Evolutionary conservation across 2,113 vertebrate genomes (phyloP).

Genomic region (Taxidea taxus): DNA sequence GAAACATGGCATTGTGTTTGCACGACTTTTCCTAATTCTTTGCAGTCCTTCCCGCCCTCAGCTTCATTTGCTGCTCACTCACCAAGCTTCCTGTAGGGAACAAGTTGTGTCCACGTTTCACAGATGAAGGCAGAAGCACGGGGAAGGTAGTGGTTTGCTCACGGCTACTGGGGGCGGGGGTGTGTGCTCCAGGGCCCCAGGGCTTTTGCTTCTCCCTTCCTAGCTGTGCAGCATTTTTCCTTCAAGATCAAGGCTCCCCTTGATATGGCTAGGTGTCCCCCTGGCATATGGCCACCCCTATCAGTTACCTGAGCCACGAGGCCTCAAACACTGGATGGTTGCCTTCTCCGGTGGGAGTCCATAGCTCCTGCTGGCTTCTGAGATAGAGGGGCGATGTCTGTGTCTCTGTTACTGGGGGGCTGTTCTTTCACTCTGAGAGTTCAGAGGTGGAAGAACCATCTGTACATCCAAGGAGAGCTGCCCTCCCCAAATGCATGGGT

Average conservation of each 20-base stretch:
- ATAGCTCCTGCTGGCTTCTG: neutral
- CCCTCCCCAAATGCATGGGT: neutral
- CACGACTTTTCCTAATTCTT: neutral
- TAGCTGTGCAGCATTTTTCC: neutral
- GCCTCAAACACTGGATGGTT: neutral
- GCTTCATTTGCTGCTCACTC: neutral
- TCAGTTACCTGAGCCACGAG: neutral
- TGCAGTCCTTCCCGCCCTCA: neutral
- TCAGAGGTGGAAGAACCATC: too few species aligned
- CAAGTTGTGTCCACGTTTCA: neutral
- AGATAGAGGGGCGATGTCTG: neutral
- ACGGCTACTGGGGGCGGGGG: neutral
- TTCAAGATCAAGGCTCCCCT: neutral
- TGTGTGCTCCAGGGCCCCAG: rapidly evolving
- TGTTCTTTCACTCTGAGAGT: neutral
- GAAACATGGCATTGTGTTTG: neutral
- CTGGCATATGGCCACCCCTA: neutral
- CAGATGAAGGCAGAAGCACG: neutral
- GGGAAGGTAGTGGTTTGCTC: neutral
- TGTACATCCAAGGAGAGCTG: neutral
- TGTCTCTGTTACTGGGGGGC: neutral
- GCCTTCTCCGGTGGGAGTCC: neutral
- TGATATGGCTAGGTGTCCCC: rapidly evolving
- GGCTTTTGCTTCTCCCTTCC: neutral
- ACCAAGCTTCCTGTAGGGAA: neutral